Conservation (phyloP, 2,797 vertebrate genomes). For the Anniella stebbinsi region DNA sequence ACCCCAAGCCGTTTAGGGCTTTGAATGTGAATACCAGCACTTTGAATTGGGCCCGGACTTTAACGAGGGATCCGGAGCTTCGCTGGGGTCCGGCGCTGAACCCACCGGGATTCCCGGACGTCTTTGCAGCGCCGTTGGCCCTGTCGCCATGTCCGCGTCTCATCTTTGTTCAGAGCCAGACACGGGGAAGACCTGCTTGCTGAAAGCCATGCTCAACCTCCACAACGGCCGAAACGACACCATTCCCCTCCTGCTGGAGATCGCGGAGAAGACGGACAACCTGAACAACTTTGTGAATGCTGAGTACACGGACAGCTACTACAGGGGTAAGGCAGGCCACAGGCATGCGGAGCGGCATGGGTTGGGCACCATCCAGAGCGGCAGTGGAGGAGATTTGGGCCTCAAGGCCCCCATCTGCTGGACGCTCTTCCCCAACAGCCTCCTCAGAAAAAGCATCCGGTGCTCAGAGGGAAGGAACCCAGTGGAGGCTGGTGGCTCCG, state of each 20-base stretch:
- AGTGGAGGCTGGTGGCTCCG: too few species aligned
- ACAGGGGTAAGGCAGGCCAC: constrained; percentile 83
- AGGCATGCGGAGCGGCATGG: accelerated
- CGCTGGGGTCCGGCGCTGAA: too few species aligned
- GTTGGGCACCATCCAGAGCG: too few species aligned
- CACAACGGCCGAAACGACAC: constrained; percentile 86
- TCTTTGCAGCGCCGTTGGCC: neutral
- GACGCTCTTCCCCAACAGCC: neutral
- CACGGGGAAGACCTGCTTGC: constrained; percentile 89
- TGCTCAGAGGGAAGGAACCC: too few species aligned
- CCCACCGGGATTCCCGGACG: neutral
- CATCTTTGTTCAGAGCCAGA: constrained; percentile 81
- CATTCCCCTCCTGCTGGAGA: constrained; percentile 85
- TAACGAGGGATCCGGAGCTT: too few species aligned
- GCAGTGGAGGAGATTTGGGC: neutral
- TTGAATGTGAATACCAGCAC: too few species aligned
- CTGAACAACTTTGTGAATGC: constrained; percentile 88
- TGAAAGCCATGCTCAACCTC: constrained; percentile 95
- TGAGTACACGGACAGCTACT: constrained; percentile 87
- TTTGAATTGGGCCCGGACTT: too few species aligned
- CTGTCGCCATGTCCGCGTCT: accelerated
- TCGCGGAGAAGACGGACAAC: constrained; percentile 87
- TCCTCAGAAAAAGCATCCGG: too few species aligned
- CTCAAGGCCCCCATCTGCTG: neutral
- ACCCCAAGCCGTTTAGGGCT: too few species aligned